Evolutionary conservation across 2,888 invertebrate species (phyloP).

Genomic region (Trachelus tabidus): DNA sequence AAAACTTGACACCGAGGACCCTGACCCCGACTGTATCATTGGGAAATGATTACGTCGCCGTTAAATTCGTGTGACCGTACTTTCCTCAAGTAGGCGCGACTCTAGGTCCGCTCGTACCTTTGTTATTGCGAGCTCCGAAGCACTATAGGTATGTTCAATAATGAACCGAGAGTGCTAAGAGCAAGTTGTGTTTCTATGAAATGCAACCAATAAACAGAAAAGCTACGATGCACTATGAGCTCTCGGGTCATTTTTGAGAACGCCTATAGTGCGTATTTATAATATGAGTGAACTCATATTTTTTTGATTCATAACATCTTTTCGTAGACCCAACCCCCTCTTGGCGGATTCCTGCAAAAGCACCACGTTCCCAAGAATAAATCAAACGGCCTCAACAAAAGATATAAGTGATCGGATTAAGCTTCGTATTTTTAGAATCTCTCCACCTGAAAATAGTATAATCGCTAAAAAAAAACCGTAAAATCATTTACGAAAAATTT

Average conservation of each 20-base stretch:
- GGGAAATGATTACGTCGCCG: background rate
- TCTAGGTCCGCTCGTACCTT: no score
- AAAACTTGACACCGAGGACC: background rate
- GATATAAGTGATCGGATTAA: slow-evolving; percentile 14
- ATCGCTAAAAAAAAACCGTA: background rate
- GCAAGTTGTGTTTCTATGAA: no score
- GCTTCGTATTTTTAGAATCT: background rate
- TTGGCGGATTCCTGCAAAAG: slow-evolving; percentile 6
- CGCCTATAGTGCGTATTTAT: no score
- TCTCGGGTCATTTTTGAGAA: no score
- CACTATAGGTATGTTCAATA: no score
- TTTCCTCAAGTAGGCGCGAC: background rate
- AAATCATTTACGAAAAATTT: background rate
- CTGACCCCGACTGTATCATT: background rate
- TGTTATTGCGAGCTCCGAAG: no score
- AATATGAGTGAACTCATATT: background rate
- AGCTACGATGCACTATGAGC: no score
- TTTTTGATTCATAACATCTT: slow-evolving; percentile 10
- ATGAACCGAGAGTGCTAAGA: no score
- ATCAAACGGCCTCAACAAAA: slow-evolving; percentile 12
- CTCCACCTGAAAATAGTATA: background rate
- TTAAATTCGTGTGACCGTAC: background rate
- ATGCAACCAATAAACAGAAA: no score
- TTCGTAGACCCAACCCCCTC: slow-evolving; percentile 11
- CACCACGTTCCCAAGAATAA: slow-evolving; percentile 8